Conservation (phyloP, 2,113 vertebrate species). For the Apus apus region DNA sequence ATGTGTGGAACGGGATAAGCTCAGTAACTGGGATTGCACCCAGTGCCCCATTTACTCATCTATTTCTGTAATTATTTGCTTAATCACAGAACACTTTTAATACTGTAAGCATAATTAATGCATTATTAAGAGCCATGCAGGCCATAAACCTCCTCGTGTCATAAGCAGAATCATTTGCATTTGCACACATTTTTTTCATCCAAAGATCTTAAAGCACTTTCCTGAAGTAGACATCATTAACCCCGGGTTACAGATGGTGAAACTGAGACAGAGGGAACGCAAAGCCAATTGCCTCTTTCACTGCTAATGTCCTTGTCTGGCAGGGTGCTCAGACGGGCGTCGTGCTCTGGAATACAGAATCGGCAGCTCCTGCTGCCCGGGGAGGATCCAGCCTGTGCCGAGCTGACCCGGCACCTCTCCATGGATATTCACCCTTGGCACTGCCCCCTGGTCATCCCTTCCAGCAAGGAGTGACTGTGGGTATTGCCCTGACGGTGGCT, state of each 20-base stretch:
- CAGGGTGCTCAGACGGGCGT: neutral
- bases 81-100: slow-evolving; percentile 61
- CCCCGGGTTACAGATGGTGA: slow-evolving; percentile 26
- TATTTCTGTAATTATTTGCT: slow-evolving; percentile 62
- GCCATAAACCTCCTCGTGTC: slow-evolving; percentile 51
- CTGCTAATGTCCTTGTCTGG: neutral
- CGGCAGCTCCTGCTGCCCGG: neutral
- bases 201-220: slow-evolving; percentile 11
- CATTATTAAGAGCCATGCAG: slow-evolving; percentile 23
- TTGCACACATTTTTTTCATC: slow-evolving; percentile 10
- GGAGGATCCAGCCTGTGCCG: accelerated
- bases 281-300: neutral
- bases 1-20: neutral
- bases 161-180: slow-evolving; percentile 51
- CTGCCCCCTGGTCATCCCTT: accelerated
- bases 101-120: slow-evolving; percentile 60
- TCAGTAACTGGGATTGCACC: neutral
- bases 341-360: neutral
- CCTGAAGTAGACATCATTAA: slow-evolving; percentile 56
- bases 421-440: accelerated
- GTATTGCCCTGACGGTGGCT: neutral
- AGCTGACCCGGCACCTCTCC: neutral
- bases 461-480: accelerated
- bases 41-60: slow-evolving; percentile 41
- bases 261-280: neutral